Evolutionary conservation across 2,797 vertebrate genomes (phyloP), one percentile per base, ranked within the genome.

Genomic region (Melanotaenia maccullochi): DNA sequence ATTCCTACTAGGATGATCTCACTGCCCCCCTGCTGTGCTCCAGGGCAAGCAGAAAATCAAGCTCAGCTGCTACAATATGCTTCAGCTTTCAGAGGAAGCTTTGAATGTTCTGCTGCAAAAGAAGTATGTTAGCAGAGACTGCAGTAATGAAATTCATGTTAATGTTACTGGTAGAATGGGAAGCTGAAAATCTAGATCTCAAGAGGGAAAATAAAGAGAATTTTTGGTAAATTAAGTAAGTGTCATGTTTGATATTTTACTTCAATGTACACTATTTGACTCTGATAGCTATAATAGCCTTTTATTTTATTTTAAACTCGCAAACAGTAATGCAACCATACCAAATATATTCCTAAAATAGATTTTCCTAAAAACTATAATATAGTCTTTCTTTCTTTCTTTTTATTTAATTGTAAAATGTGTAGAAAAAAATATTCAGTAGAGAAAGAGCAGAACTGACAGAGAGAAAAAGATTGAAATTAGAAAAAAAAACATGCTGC

Each of bases 1-100:
- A 92, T 88, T 89, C 84, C 79, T 77, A 79, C 81, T 70, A 24
- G 80, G 85, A 90, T 90, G 87, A 91, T 91, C 89, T 89, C 75
- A 65, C 70, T 66, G 60, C n/a, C 55, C 68, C 30, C 89, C 77
- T 51, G 71, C 78, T 82, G 85, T 69, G 85, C 89, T 90, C 76
- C 74, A 61, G 68, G 81, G 82, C 83, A 82, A 30, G 62, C 22
- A 22, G 49, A 84, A 71, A 75, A 84, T 83, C 76, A 73, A 55
- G 51, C 70, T 47, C 47, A 76, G 75, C 69, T 65, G 75, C 66
- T 35, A 68, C 71, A 69, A 28, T 66, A 78, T 25, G 54, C 55
- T 77, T 76, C 72, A 78, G 60, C 65, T 58, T 83, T 82, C 67
- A 85, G 60, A 84, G 68, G 44, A 68, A 73, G 60, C 60, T 82